Conservation (phyloP, 1,140 invertebrate species). For the Centruroides vittatus region DNA sequence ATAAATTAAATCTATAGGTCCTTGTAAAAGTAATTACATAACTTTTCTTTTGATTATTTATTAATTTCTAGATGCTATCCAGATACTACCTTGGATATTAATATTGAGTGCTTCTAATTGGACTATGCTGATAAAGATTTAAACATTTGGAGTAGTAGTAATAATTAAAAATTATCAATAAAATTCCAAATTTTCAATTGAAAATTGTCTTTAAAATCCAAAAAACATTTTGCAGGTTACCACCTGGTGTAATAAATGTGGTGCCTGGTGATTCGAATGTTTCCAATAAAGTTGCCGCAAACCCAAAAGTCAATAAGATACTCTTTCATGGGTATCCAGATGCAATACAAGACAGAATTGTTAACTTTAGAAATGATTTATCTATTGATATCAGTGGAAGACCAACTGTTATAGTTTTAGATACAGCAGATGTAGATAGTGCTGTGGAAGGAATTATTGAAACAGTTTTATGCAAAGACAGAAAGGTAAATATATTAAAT, state of each 20-base stretch:
- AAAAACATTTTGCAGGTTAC: constrained; percentile 1
- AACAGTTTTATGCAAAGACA: constrained; percentile 39
- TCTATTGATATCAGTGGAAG: constrained; percentile 33
- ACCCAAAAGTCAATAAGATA: not conserved
- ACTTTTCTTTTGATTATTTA: no score
- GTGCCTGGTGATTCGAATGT: not conserved
- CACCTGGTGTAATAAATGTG: constrained; percentile 8
- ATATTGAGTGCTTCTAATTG: no score
- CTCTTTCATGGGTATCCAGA: not conserved
- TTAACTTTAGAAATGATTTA: not conserved
- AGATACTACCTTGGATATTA: no score
- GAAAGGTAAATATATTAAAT: constrained; percentile 30
- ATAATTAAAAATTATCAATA: no score
- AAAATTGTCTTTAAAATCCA: not conserved
- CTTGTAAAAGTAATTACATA: no score
- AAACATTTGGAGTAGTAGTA: no score
- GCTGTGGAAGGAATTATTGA: constrained; percentile 39
- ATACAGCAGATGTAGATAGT: constrained; percentile 42
- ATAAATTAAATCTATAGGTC: no score
- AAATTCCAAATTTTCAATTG: no score
- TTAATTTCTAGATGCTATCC: no score
- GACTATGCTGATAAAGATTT: no score
- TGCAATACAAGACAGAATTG: not conserved
- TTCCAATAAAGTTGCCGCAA: not conserved
- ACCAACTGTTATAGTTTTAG: constrained; percentile 39